Conservation (phyloP, 2,888 invertebrate species). For the Sphaerophoria taeniata region DNA sequence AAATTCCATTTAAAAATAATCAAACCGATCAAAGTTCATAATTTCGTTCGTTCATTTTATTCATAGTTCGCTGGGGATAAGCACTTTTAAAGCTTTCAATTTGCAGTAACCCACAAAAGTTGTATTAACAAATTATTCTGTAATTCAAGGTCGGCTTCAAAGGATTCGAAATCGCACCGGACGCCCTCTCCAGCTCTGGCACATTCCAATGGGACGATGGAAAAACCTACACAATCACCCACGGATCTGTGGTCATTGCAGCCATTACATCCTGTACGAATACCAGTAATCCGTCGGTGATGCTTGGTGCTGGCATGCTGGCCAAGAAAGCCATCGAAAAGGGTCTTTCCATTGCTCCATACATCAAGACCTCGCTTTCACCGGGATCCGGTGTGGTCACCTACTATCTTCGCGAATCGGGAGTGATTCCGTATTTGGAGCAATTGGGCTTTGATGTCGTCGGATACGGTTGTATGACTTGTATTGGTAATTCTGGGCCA, state of each 20-base stretch:
- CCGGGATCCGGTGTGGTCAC: slow-evolving; percentile 98
- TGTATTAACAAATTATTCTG: not conserved
- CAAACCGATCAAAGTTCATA: slow-evolving; percentile 34
- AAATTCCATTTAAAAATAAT: not conserved
- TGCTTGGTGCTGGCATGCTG: slow-evolving; percentile 97
- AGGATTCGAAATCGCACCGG: slow-evolving; percentile 91
- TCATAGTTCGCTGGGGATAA: not conserved
- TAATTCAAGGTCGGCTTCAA: slow-evolving; percentile 92
- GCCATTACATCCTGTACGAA: slow-evolving; percentile 99
- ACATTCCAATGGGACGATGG: slow-evolving; percentile 92
- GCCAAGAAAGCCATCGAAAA: slow-evolving; percentile 97
- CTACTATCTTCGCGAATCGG: slow-evolving; percentile 91
- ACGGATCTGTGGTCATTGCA: slow-evolving; percentile 98
- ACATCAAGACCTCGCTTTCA: slow-evolving; percentile 98
- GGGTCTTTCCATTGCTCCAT: slow-evolving; percentile 94
- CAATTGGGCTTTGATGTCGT: slow-evolving; percentile 96
- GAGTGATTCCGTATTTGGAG: slow-evolving; percentile 93
- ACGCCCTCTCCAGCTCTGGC: slow-evolving; percentile 86
- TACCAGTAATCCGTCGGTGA: slow-evolving; percentile 98
- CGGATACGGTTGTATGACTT: slow-evolving; percentile 99
- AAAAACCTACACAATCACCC: slow-evolving; percentile 89
- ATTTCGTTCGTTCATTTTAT: not conserved
- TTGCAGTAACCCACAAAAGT: not conserved
- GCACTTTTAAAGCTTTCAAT: not conserved
- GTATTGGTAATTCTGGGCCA: slow-evolving; percentile 99